These are phyloP conservation scores for Drosophila pectinifera DNA, from an alignment of 1,140 invertebrate genomes.

Conservation along the genomic window DNA sequence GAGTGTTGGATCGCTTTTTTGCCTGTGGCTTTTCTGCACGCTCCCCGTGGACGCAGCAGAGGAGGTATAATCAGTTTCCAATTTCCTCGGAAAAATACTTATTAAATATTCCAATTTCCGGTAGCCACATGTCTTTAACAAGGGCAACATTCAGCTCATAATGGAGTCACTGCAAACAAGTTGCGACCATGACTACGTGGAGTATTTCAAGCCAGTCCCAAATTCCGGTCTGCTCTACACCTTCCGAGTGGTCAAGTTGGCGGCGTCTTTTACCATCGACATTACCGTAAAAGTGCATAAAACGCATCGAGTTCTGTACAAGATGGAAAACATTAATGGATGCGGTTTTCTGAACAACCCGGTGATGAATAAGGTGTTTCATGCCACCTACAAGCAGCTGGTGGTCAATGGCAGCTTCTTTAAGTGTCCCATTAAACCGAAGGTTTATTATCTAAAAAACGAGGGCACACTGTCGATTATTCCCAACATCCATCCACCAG, in stretches of 20 bases:
- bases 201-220: conserved; percentile 37
- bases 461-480: background rate
- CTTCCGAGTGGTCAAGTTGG: conserved; percentile 28
- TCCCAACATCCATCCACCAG: conserved; percentile 19
- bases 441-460: conserved; percentile 26
- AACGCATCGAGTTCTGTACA: conserved; percentile 40
- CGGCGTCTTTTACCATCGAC: conserved; percentile 20
- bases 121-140: conserved; percentile 3
- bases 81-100: background rate
- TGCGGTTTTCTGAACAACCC: conserved; percentile 42
- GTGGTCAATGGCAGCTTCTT: conserved; percentile 56
- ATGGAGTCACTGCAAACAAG: conserved; percentile 32
- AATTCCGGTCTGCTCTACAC: conserved; percentile 14
- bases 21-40: conserved; percentile 6
- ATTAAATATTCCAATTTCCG: background rate
- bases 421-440: conserved; percentile 49
- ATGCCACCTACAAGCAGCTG: conserved; percentile 22
- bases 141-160: background rate
- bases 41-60: background rate
- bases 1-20: background rate
- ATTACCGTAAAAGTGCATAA: conserved; percentile 14
- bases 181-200: conserved; percentile 43
- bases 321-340: conserved; percentile 32
- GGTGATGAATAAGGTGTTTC: conserved; percentile 21
- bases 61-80: conserved; percentile 1